Evolutionary conservation across 2,888 invertebrate species (phyloP), one percentile per base, ranked within the genome.

Genomic region (Andrena trimmerana): DNA sequence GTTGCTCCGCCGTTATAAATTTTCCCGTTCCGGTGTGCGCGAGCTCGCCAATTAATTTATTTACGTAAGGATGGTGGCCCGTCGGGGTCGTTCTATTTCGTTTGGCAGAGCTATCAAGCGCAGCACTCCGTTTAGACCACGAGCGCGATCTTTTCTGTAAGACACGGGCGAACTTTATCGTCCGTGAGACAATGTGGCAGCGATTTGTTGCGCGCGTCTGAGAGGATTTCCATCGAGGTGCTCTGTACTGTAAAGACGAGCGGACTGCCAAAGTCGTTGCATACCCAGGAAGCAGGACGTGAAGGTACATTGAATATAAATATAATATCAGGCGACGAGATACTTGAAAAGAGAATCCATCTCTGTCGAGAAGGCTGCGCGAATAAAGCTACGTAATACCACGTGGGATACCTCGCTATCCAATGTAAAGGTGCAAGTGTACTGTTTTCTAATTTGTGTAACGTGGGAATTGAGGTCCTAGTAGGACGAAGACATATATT

Each of bases 31-130:
- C 42, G 29, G 7, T 69, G 24, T 2, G 42, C 6, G 2, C 48
- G 16, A 8, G 24, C 27, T 20, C 1, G 50, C 7, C 42, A 68
- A 68, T 81, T 81, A 72, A 69, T 67, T 78, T 62, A 57, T 79
- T 73, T 62, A 33, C 57, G 16, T 36, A 69, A 69, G 33, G 74
- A 65, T 42, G 2, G 29, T n/a, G 6, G 52, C 48, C 6, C 4
- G 8, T 7, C 27, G 20, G 2, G 63, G 20, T 10, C 42, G 27
- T 57, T 48, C 42, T 10, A n/a, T 24, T 65, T 31, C 27, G 4
- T 54, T 36, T n/a, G 2, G 10, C 48, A 8, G 20, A 20, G 7
- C 66, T 66, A 36, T 62, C 20, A 69, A 42, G 2, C 10, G n/a
- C n/a, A 16, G 20, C 6, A 10, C 16, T 36, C 31, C 20, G 20